Evolutionary conservation across 2,113 vertebrate genomes (phyloP).

Genomic region (Columba janthina): DNA sequence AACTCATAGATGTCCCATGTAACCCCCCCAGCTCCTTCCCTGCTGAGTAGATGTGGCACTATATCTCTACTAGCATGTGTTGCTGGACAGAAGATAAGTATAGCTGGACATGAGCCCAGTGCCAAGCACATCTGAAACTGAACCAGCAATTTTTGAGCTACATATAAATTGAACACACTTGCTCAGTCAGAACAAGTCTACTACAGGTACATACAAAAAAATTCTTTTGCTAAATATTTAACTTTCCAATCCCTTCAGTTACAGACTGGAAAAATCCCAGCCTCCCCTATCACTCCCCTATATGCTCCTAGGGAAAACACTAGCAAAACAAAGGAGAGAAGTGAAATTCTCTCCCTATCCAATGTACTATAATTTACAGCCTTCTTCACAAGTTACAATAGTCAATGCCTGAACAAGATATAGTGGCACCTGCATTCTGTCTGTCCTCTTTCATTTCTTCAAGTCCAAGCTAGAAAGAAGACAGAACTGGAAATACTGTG

Average conservation of each 20-base stretch:
- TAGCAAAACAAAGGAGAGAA: not conserved
- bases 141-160: not conserved
- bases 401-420: not conserved
- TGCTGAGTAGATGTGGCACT: not conserved
- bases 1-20: not conserved
- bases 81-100: not conserved
- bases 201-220: not conserved
- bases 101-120: not conserved
- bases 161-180: not conserved
- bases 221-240: not conserved
- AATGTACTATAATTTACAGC: not conserved
- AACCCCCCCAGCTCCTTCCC: not conserved
- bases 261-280: not conserved
- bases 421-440: not conserved
- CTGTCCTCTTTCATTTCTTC: not conserved
- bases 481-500: not conserved
- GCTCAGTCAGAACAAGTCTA: not conserved
- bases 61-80: rapidly evolving
- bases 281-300: not conserved
- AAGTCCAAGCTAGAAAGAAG: not conserved
- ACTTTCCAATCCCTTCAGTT: not conserved
- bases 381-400: not conserved
- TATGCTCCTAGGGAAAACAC: not conserved
- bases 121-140: not conserved
- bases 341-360: not conserved